Base-by-base conservation (phyloP, 2,797 vertebrate genomes). In the Arnoldichthys spilopterus region DNA sequence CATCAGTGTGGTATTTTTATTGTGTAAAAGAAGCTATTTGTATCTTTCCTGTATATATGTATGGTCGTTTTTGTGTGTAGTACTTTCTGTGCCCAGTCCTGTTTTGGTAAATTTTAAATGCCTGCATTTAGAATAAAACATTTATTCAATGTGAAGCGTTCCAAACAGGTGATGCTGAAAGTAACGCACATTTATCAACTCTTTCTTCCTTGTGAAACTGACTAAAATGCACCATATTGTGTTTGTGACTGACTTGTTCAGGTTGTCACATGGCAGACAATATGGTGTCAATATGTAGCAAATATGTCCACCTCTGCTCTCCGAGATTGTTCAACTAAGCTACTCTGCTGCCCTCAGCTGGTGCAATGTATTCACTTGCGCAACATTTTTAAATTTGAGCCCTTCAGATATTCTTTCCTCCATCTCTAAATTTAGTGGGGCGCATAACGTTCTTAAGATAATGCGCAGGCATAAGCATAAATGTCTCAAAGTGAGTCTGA, bases 261-360 rank as follows among this genome's bases (percentile, higher is more conserved):
- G 32, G 26, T n/a, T 53, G 28, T 53, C 47, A 53, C 49, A 51
- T 53, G 26, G 47, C 8, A 13, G 68, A 69, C 26, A 51, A 2
- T 37, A 37, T 37, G 49, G n/a, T 24, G 6, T 71, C 12, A 13
- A 22, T 34, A 71, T 49, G 49, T 54, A 34, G 49, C 68, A 34
- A 12, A 22, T 20, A 13, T 22, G 34, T 34, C 66, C 45, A 30
- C 16, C 43, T 22, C 26, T 51, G 45, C 45, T 18, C 15, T 20
- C 67, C 9, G 16, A 30, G 47, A 51, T 69, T 43, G 67, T 64
- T 53, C 49, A 61, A 62, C 32, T 73, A 77, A 82, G 47, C 70
- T 74, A 26, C 62, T 69, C 58, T 82, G 76, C 81, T 78, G 76
- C 76, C 81, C 76, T 34, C 81, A 78, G 49, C 51, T 78, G 81